Base-by-base conservation (phyloP, 2,888 invertebrate genomes). In the Pseudococcus jackbeardsleyi region DNA sequence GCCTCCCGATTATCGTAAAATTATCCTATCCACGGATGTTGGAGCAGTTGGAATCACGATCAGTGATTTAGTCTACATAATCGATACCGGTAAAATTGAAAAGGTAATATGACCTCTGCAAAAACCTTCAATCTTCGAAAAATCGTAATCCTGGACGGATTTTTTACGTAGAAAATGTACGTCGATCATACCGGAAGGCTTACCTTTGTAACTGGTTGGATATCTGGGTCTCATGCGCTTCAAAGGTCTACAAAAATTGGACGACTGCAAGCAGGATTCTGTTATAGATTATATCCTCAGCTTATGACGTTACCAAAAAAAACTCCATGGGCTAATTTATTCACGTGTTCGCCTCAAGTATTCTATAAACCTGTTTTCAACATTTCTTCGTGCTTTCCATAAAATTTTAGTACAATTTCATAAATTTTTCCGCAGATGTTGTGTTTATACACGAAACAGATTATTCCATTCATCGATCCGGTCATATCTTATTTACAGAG, bases 11-110 rank as follows among this genome's bases (percentile, higher is more conserved):
- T 93, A 93, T 0, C 93, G 98, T 26, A 99, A 99, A 92, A 96
- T 99, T 89, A 96, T 98, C 64, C 93, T 99, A 17, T 95, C 98
- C 0, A 99, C 99, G 0, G 98, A 98, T 91, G 97, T 99, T 88
- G 98, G 98, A 0, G 99, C 99, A 92, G 98, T 98, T 0, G 97
- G 97, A 88, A 95, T 99, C 42, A 99, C 99, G 0, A 97, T 99
- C 89, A 96, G 97, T 90, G 98, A 99, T 92, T 96, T 99, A 0
- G 95, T 96, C 0, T 98, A 95, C 91, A 98, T 99, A 0, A 95
- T 99, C 59, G 98, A 99, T 91, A 94, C 95, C 1, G 98, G 98
- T 1, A 97, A 96, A 91, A 96, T 96, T 0, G 98, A 98, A 91
- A 96, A 97, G 92, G 93, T 93, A 90, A 89, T 48, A 68, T 39